Evolutionary conservation across 2,888 invertebrate species (phyloP).

Genomic region (Leuctra nigra): DNA sequence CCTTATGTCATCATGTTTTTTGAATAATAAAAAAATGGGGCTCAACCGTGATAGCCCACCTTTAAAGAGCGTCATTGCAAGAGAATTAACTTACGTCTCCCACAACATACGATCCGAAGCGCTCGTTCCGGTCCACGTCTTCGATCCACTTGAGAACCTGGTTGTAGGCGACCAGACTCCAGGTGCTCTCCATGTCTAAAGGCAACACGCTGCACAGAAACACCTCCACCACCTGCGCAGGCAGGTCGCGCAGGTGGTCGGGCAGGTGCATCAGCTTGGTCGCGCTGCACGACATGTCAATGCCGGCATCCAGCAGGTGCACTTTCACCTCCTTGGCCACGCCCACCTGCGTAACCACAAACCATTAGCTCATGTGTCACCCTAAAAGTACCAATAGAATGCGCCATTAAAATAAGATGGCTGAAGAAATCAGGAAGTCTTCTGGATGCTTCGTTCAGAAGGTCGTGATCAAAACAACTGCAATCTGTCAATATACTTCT

Average conservation of each 20-base stretch:
- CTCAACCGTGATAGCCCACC: no score
- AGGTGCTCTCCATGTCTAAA: constrained; percentile 47
- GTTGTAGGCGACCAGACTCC: constrained; percentile 44
- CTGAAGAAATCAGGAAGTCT: no score
- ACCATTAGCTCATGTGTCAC: no score
- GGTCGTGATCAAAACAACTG: no score
- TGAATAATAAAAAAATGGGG: no score
- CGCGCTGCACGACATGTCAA: not conserved
- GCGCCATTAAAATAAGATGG: no score
- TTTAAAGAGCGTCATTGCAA: no score
- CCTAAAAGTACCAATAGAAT: no score
- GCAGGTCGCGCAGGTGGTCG: constrained; percentile 37
- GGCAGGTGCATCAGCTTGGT: constrained; percentile 40
- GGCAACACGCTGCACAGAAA: constrained; percentile 47
- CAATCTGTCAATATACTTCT: no score
- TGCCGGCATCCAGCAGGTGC: not conserved
- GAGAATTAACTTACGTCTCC: constrained; percentile 36
- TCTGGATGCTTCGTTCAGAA: no score
- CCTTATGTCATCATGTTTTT: no score
- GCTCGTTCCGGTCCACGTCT: constrained; percentile 19
- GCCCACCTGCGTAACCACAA: no score
- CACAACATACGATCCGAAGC: constrained; percentile 32
- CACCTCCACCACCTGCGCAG: constrained; percentile 46
- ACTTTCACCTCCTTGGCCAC: not conserved
- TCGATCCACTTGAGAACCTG: constrained; percentile 40